phyloP scores from a whole-genome alignment of 2,888 invertebrate genomes.

The Mesodorylaimus sp. region DNA sequence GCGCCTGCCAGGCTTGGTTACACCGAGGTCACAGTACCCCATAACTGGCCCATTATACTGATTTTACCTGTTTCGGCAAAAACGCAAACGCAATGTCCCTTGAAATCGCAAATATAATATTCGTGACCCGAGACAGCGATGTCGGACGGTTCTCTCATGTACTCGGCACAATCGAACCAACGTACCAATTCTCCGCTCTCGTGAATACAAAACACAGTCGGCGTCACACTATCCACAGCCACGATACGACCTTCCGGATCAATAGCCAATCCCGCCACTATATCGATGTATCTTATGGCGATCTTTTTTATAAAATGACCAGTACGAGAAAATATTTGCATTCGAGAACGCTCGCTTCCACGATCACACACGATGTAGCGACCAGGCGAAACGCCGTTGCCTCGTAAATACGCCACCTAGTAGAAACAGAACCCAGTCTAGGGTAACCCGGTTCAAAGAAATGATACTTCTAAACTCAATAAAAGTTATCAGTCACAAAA shows the following conservation, averaged over 20 bases:
- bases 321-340: slow-evolving; percentile 90
- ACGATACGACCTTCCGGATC: slow-evolving; percentile 49
- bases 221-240: slow-evolving; percentile 88
- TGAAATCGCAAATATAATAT: slow-evolving; percentile 83
- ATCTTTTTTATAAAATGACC: slow-evolving; percentile 90
- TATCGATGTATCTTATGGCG: slow-evolving; percentile 38
- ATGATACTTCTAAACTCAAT: no score
- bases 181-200: slow-evolving; percentile 75
- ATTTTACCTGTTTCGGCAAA: slow-evolving; percentile 8
- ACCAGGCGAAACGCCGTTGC: no score
- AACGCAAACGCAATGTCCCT: slow-evolving; percentile 44
- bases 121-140: slow-evolving; percentile 81
- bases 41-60: no score
- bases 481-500: neutral
- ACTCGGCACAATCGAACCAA: slow-evolving; percentile 94
- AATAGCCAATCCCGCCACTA: slow-evolving; percentile 74
- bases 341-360: slow-evolving; percentile 81
- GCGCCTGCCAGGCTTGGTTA: no score
- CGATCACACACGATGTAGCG: slow-evolving; percentile 86
- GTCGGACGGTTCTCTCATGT: slow-evolving; percentile 91
- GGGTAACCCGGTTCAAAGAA: no score
- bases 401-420: slow-evolving; percentile 48
- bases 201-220: slow-evolving; percentile 78
- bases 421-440: no score
- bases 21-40: no score